These are phyloP conservation scores for Hypselothyrea guttata DNA, from an alignment of 2,888 invertebrate species.

Conservation along the genomic window DNA sequence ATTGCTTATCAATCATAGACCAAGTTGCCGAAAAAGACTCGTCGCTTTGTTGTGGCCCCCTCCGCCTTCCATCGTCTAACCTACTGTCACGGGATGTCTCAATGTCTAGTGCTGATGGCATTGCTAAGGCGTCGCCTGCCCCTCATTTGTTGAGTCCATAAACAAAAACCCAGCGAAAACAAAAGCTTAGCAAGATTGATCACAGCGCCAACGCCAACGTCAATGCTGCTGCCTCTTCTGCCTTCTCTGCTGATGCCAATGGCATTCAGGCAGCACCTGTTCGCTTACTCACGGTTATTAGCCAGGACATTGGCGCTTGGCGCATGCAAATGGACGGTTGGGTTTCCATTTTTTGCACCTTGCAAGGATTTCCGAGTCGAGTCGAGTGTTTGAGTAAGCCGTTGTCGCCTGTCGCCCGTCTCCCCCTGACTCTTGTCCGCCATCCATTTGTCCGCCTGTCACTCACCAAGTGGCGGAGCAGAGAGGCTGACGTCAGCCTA, in stretches of 20 bases:
- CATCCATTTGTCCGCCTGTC: conserved; percentile 39
- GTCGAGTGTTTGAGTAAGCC: conserved; percentile 52
- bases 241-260: conserved; percentile 19
- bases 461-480: conserved; percentile 30
- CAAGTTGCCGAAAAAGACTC: conserved; percentile 47
- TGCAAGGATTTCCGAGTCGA: conserved; percentile 49
- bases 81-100: conserved; percentile 48
- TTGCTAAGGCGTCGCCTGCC: conserved; percentile 65
- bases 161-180: conserved; percentile 76
- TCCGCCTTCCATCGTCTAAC: too few relatives aligned
- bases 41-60: conserved; percentile 36
- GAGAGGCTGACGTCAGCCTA: conserved; percentile 70
- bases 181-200: conserved; percentile 80
- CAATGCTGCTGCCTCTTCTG: conserved; percentile 13
- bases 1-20: conserved; percentile 81
- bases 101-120: conserved; percentile 61
- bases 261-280: conserved; percentile 61
- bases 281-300: conserved; percentile 76
- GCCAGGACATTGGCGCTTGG: conserved; percentile 36
- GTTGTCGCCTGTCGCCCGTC: conserved; percentile 14
- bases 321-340: conserved; percentile 65
- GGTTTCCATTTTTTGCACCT: conserved; percentile 64
- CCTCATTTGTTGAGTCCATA: conserved; percentile 38
- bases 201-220: conserved; percentile 49
- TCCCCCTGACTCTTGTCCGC: conserved; percentile 8